Evolutionary conservation across 1,140 invertebrate genomes (phyloP).

Genomic region (Brachionus manjavacas): DNA sequence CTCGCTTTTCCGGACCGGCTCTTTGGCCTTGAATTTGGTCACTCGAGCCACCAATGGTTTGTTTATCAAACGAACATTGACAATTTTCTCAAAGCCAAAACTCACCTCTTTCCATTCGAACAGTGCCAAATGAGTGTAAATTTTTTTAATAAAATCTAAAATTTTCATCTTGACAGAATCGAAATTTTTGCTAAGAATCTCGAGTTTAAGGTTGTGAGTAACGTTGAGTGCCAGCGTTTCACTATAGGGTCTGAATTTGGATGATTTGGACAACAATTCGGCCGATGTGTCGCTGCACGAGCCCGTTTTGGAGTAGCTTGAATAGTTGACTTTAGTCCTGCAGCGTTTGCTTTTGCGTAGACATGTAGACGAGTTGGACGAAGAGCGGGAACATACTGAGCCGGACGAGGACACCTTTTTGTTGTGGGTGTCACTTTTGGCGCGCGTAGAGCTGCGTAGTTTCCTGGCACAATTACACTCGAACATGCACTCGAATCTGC

Average conservation of each 20-base stretch:
- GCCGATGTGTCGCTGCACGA: neutral
- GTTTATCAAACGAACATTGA: neutral
- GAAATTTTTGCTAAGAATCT: neutral
- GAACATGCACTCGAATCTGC: conserved; percentile 38
- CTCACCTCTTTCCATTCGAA: neutral
- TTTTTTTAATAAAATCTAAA: neutral
- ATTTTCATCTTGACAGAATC: neutral
- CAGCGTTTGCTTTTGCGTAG: neutral
- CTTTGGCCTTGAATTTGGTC: neutral
- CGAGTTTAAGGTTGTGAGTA: neutral
- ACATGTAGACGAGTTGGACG: neutral
- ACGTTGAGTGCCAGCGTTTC: neutral
- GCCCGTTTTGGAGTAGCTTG: neutral
- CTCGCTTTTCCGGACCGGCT: neutral
- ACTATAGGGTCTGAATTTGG: neutral
- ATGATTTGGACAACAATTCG: neutral
- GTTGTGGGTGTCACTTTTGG: neutral
- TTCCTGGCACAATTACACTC: conserved; percentile 25
- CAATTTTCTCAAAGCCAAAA: neutral
- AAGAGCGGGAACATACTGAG: neutral
- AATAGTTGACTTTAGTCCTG: conserved; percentile 3
- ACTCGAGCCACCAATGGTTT: neutral
- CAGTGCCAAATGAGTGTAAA: neutral
- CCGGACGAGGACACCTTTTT: neutral
- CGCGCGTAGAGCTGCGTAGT: neutral